A percentile compares a stretch with the other conserved stretches of the same genome.
phyloP scores from a whole-genome alignment of 2,888 invertebrate species.

The Sericinus montela region DNA sequence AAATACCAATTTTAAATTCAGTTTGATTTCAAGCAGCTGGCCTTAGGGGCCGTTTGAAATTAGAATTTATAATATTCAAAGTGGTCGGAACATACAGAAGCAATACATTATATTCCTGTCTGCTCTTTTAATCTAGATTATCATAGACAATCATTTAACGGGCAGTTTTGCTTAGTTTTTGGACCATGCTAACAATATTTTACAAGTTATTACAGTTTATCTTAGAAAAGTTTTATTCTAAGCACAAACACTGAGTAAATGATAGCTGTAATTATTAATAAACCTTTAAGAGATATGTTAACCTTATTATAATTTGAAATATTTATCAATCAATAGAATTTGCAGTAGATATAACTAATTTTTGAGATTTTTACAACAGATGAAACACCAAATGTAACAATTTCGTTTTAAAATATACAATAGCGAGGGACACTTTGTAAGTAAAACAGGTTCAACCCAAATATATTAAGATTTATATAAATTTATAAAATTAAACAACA shows the following conservation, averaged over 20 bases:
- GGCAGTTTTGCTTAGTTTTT: no score
- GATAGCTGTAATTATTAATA: constrained; percentile 34
- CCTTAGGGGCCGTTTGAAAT: no score
- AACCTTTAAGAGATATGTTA: constrained; percentile 58
- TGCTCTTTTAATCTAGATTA: no score
- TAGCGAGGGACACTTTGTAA: background rate
- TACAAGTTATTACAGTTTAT: background rate
- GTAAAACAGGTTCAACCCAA: no score
- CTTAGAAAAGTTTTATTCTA: background rate
- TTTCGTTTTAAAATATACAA: constrained; percentile 20
- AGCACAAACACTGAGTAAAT: background rate
- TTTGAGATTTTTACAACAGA: constrained; percentile 21
- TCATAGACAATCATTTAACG: no score
- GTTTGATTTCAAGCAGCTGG: no score
- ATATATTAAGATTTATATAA: no score
- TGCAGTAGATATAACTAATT: constrained; percentile 21
- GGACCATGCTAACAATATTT: background rate
- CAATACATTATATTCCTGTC: no score
- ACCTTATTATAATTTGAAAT: constrained; percentile 39
- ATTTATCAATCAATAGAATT: constrained; percentile 37
- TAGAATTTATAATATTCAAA: no score
- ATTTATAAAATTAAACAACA: no score
- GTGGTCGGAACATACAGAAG: no score
- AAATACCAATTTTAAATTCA: no score
- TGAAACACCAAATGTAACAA: constrained; percentile 24